Conservation (phyloP, 2,888 invertebrate species). For the Phoenoteleia sp. region DNA sequence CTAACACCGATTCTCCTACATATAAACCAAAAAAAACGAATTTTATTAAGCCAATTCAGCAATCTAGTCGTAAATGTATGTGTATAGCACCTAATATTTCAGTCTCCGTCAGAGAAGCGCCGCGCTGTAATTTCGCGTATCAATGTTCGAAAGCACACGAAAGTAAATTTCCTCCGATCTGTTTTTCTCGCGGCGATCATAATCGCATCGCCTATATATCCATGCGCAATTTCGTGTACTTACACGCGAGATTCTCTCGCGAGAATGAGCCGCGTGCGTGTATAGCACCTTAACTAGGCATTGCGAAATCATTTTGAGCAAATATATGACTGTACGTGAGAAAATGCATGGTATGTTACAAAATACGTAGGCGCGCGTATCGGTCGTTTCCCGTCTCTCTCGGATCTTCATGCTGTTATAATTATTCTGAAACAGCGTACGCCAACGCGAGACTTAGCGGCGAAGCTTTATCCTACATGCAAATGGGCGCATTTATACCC, state of each 20-base stretch:
- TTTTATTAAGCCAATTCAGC: background rate
- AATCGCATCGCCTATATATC: conserved; percentile 47
- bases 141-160: conserved; percentile 5
- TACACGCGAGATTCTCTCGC: conserved; percentile 54
- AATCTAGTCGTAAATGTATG: conserved; percentile 7
- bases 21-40: background rate
- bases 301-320: conserved; percentile 66
- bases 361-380: conserved; percentile 66
- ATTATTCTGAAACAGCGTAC: conserved; percentile 64
- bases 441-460: conserved; percentile 64
- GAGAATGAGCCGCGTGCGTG: conserved; percentile 57
- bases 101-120: conserved; percentile 13
- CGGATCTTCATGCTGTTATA: conserved; percentile 68
- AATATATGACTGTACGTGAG: conserved; percentile 69
- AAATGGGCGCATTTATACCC: conserved; percentile 68
- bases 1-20: no score
- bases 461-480: conserved; percentile 70
- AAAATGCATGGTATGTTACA: conserved; percentile 66
- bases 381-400: conserved; percentile 33
- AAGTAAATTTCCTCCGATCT: conserved; percentile 25
- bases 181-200: conserved; percentile 22
- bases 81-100: conserved; percentile 37
- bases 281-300: conserved; percentile 61
- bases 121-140: conserved; percentile 4
- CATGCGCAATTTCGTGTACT: conserved; percentile 55